Evolutionary conservation across 1,140 invertebrate genomes (phyloP).

Genomic region (Drosophila jambulina): DNA sequence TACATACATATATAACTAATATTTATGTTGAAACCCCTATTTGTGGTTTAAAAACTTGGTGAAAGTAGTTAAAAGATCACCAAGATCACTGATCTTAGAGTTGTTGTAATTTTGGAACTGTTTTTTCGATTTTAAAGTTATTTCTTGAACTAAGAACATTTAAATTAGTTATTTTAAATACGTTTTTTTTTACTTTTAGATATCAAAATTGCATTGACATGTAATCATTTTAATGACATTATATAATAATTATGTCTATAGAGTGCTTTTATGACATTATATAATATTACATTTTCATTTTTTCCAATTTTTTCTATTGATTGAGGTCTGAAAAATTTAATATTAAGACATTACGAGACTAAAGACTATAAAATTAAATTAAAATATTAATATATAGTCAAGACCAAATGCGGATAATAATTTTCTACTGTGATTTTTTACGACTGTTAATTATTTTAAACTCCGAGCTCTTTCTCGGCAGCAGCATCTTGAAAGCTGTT

Average conservation of each 20-base stretch:
- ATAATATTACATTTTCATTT: neutral
- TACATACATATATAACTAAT: too few species aligned
- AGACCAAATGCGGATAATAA: neutral
- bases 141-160: too few species aligned
- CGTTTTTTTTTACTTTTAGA: too few species aligned
- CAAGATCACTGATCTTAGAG: too few species aligned
- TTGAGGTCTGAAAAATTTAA: neutral
- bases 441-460: constrained; percentile 24
- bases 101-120: too few species aligned
- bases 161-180: too few species aligned
- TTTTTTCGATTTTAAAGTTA: too few species aligned
- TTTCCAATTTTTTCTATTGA: neutral
- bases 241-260: too few species aligned
- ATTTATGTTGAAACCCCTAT: neutral
- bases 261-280: neutral
- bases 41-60: neutral
- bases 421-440: constrained; percentile 5
- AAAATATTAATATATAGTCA: neutral
- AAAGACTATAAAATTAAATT: neutral
- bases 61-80: neutral
- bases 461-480: neutral
- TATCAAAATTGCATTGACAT: too few species aligned
- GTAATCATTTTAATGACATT: too few species aligned
- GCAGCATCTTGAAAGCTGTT: constrained; percentile 8
- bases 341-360: neutral